A percentile compares a stretch with the other conserved stretches of the same genome.
Conservation (phyloP, 1,140 invertebrate species). For the Eriocheir sinensis region DNA sequence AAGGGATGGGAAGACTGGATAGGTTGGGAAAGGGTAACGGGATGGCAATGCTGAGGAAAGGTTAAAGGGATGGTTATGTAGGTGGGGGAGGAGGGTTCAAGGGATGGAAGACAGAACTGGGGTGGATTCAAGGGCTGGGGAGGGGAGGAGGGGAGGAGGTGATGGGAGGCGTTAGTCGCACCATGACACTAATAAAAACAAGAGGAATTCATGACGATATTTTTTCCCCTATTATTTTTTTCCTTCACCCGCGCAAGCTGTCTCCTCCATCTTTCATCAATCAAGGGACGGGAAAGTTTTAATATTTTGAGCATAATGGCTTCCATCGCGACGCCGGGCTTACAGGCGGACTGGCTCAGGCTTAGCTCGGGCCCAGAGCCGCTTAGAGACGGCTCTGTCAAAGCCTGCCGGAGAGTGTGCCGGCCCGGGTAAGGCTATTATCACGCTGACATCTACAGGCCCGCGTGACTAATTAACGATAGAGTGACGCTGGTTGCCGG, state of each 20-base stretch:
- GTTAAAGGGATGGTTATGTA: no score
- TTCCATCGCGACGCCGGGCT: neutral
- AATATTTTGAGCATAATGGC: conserved; percentile 25
- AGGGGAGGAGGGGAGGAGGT: neutral
- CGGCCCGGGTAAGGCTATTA: neutral
- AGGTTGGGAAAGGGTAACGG: neutral
- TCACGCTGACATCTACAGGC: neutral
- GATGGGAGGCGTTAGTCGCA: neutral
- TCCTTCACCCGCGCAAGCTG: neutral
- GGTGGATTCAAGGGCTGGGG: neutral
- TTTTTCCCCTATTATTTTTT: no score
- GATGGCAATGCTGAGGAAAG: neutral
- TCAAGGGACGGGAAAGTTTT: neutral
- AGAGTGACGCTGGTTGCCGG: neutral
- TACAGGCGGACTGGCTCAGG: neutral
- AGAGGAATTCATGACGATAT: neutral
- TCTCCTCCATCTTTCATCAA: neutral
- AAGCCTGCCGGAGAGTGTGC: neutral
- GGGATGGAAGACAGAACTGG: no score
- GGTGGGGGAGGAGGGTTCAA: no score
- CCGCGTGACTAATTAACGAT: neutral
- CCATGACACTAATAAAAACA: neutral
- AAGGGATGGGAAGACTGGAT: no score
- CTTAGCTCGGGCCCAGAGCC: neutral
- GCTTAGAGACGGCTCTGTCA: conserved; percentile 2